These are phyloP conservation scores for Plotosus lineatus DNA, from an alignment of 2,113 vertebrate species.

Conservation along the genomic window DNA sequence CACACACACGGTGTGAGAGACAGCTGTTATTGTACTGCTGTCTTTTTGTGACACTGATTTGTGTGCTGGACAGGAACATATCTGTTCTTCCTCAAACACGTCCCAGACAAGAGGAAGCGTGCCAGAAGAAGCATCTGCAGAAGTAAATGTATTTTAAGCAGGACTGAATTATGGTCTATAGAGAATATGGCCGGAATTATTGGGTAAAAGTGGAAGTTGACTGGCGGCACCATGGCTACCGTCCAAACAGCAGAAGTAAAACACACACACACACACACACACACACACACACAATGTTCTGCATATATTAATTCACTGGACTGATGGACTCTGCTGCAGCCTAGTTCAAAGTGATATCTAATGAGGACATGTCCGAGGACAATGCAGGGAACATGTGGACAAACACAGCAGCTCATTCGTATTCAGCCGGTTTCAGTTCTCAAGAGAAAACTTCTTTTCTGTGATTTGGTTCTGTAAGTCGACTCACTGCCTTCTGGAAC, in stretches of 20 bases:
- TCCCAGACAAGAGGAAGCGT: background rate
- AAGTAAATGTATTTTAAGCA: background rate
- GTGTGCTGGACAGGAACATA: constrained; percentile 8
- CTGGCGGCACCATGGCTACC: background rate
- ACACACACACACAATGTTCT: background rate
- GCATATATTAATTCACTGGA: too few relatives aligned
- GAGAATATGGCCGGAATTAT: background rate
- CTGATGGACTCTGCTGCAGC: background rate
- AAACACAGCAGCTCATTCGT: background rate
- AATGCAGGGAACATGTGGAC: background rate
- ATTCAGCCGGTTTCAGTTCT: background rate
- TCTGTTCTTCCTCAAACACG: constrained; percentile 42
- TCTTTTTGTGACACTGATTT: constrained; percentile 34
- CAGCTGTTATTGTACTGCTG: background rate
- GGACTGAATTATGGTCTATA: background rate
- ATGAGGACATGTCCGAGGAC: background rate
- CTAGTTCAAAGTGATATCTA: background rate
- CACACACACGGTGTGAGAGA: background rate
- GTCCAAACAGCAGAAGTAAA: background rate
- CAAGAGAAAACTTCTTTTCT: background rate
- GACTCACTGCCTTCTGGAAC: background rate
- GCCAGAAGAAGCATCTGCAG: background rate
- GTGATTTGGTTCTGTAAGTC: too few relatives aligned
- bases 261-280: background rate
- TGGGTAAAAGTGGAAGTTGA: constrained; percentile 11